These are phyloP conservation scores for Ancistrus triradiatus DNA, from an alignment of 2,113 vertebrate genomes.

Conservation along the genomic window DNA sequence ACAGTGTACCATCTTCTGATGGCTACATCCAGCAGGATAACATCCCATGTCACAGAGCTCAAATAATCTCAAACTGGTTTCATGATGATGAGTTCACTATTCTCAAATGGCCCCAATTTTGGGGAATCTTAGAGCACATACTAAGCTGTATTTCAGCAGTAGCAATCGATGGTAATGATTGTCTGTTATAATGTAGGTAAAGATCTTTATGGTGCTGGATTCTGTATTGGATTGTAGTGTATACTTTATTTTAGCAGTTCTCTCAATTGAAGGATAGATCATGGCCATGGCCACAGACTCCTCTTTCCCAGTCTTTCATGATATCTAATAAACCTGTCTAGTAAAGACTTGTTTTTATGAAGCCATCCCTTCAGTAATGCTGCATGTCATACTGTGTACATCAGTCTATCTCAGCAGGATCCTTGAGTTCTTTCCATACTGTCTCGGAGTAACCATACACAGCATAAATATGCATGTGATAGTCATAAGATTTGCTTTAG, in stretches of 20 bases:
- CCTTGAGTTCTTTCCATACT: constrained; percentile 15
- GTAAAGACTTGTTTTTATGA: constrained; percentile 36
- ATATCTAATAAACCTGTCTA: constrained; percentile 38
- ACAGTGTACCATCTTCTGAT: no score
- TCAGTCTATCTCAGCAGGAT: constrained; percentile 5
- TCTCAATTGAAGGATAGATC: neutral
- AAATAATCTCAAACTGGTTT: no score
- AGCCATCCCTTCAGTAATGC: constrained; percentile 21
- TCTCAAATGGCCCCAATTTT: no score
- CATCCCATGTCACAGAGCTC: no score
- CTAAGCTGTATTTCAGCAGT: neutral
- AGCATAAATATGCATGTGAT: no score
- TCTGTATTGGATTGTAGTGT: neutral
- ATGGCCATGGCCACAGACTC: constrained; percentile 8
- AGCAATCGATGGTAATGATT: neutral
- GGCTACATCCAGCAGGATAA: no score
- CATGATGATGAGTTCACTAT: no score
- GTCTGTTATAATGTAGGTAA: neutral
- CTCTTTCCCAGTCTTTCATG: constrained; percentile 21
- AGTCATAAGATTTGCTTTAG: no score
- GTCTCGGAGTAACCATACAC: neutral
- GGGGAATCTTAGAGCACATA: neutral
- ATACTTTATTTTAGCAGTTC: neutral
- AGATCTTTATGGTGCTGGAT: neutral
- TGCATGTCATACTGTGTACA: constrained; percentile 8